Percentiles rank a stretch among this genome's conserved stretches.
Conservation (phyloP, 2,888 invertebrate genomes). For the Drosophila neutralis region DNA sequence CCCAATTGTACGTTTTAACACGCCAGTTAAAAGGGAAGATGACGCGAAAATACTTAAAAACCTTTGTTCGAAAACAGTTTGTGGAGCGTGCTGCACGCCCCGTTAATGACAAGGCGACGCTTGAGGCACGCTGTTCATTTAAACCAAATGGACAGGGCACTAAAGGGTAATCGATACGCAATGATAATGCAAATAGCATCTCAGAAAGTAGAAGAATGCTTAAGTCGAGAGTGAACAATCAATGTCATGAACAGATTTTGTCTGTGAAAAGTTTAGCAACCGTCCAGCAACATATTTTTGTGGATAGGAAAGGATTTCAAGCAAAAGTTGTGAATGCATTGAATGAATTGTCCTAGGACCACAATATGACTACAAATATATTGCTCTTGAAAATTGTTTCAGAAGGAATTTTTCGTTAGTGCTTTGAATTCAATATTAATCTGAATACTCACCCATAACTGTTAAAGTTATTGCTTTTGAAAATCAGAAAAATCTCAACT, state of each 20-base stretch:
- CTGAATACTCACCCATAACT: rapidly evolving
- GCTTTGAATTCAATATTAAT: not conserved
- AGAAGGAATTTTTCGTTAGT: not conserved
- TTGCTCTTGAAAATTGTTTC: not conserved
- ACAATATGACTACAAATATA: not conserved
- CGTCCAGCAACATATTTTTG: too few species aligned
- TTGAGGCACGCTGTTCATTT: conserved; percentile 9
- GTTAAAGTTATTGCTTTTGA: not conserved
- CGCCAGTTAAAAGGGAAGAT: not conserved
- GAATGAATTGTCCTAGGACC: too few species aligned
- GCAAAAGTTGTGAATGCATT: not conserved
- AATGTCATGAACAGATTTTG: not conserved
- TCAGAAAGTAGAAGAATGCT: not conserved
- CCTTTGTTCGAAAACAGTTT: conserved; percentile 9
- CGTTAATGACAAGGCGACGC: conserved; percentile 10
- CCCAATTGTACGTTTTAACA: conserved; percentile 21
- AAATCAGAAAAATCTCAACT: not conserved
- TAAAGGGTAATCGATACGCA: conserved; percentile 7
- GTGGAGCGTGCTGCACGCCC: conserved; percentile 14
- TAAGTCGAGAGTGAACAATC: not conserved
- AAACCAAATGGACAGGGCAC: not conserved
- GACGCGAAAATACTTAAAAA: conserved; percentile 1
- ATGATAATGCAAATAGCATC: not conserved
- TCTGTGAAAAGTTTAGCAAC: too few species aligned
- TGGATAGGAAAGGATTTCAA: not conserved